These are phyloP conservation scores for Epinephelus awoara DNA, from an alignment of 2,797 vertebrate species.

Conservation along the genomic window DNA sequence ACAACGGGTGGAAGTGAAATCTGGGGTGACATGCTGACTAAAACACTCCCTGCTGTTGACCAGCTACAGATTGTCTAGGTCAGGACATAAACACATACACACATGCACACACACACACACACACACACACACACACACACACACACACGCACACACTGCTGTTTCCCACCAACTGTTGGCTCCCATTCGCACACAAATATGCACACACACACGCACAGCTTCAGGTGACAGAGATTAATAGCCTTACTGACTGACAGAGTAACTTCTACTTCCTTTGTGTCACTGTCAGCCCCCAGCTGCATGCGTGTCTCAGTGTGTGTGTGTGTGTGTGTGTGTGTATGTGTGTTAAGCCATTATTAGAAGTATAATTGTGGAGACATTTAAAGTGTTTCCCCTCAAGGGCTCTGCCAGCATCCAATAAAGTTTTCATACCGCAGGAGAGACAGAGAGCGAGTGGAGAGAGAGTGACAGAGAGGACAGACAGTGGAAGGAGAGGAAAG, in stretches of 20 bases:
- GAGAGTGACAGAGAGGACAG: slow-evolving; percentile 46
- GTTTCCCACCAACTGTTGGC: slow-evolving; percentile 44
- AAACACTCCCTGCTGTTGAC: slow-evolving; percentile 40
- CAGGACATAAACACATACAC: slow-evolving; percentile 32
- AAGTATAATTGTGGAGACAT: slow-evolving; percentile 96
- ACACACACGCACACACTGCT: neutral
- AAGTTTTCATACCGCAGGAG: slow-evolving; percentile 89
- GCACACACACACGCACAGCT: slow-evolving; percentile 43
- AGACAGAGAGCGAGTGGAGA: slow-evolving; percentile 42
- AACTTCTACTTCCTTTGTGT: slow-evolving; percentile 80
- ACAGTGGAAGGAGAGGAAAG: slow-evolving; percentile 4
- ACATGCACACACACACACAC: slow-evolving; percentile 6
- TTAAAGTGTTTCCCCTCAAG: slow-evolving; percentile 98
- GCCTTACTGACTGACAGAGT: slow-evolving; percentile 73
- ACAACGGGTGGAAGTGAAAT: slow-evolving; percentile 38
- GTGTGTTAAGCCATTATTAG: slow-evolving; percentile 90
- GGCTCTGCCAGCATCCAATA: slow-evolving; percentile 95
- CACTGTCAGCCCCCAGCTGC: slow-evolving; percentile 61
- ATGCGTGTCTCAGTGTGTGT: slow-evolving; percentile 33
- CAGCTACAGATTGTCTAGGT: slow-evolving; percentile 37
- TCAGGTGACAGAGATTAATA: slow-evolving; percentile 82
- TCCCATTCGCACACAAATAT: neutral
- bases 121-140: neutral
- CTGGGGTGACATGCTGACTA: slow-evolving; percentile 38
- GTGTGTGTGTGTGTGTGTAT: slow-evolving; percentile 34